Conservation (phyloP, 23 tunicate genomes). For the Ciona savignyi region DNA sequence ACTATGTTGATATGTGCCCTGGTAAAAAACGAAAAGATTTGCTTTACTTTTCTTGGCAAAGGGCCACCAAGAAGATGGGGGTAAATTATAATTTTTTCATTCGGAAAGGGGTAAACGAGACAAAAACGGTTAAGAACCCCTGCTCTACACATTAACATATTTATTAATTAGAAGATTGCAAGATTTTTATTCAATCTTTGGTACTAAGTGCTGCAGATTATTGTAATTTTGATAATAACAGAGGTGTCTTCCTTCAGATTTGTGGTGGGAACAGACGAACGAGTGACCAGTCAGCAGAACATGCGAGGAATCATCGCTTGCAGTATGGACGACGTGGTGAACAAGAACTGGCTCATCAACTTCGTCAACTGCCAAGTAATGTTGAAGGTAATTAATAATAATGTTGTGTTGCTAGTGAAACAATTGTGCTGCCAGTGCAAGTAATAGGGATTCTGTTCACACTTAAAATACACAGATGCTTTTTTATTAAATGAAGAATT, state of each 20-base stretch:
- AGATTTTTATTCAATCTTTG: neutral
- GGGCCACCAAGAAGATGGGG: too few relatives aligned
- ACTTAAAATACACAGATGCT: neutral
- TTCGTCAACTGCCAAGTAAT: slow-evolving; percentile 93
- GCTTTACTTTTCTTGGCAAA: too few relatives aligned
- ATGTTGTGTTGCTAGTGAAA: neutral
- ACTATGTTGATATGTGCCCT: too few relatives aligned
- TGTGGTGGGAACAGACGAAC: slow-evolving; percentile 63
- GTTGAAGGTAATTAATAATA: slow-evolving; percentile 64
- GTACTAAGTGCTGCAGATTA: neutral
- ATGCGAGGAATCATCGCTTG: slow-evolving; percentile 59
- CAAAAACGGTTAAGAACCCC: too few relatives aligned
- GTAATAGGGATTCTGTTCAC: neutral
- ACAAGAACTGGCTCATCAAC: slow-evolving; percentile 76
- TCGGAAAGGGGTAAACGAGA: too few relatives aligned
- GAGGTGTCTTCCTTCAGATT: slow-evolving; percentile 16
- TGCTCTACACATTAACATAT: too few relatives aligned
- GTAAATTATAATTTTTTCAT: too few relatives aligned
- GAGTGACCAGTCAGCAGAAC: slow-evolving; percentile 36
- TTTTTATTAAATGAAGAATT: neutral
- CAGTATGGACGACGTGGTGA: slow-evolving; percentile 75
- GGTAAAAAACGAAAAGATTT: neutral
- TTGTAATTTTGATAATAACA: neutral
- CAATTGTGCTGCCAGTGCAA: neutral
- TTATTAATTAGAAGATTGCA: too few relatives aligned